Evolutionary conservation across 2,113 vertebrate genomes (phyloP), one percentile per base, ranked within the genome.

Genomic region (Festucalex cinctus): DNA sequence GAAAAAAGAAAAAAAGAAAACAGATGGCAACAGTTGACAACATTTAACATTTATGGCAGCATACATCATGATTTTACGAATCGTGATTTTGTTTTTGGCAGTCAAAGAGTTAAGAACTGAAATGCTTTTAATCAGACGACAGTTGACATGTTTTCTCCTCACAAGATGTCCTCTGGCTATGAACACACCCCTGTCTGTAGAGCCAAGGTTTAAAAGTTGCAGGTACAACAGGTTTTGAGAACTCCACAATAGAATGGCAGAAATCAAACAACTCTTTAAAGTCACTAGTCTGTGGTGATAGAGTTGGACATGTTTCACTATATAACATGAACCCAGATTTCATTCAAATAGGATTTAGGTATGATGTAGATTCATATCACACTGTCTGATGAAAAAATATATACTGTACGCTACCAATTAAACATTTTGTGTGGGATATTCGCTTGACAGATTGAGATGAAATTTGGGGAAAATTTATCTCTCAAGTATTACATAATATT

Each of bases 221-320:
- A 75, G 63, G 77, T 75, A 56, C 6, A 79, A 73, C 78, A 20
- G 65, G 80, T 81, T 77, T 58, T 3, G 8, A 79, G 53, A 81
- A 44, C 71, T 51, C 60, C 28, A 49, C 26, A 69, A 36, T 20
- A 37, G 19, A 57, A 17, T 6, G 6, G 26, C 6, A 6, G 54
- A 8, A 57, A 57, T 32, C 32, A 57, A 32, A 62, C 62, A 66
- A 58, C 41, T 26, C 48, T 59, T 20, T 20, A 41, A 57, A 32
- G 26, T 32, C 24, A 56, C 24, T 3, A 1, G 17, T 28, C 26
- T 57, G 14, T 17, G 14, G 7, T 1, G 14, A 57, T 54, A 7
- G 6, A 6, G 26, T 57, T 28, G 54, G 54, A 32, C 54, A 57
- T 17, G 26, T 6, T 32, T 57, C 24, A 54, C 14, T 2, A 28